Conservation (phyloP, 2,888 invertebrate species). For the Oscheius sp. region DNA sequence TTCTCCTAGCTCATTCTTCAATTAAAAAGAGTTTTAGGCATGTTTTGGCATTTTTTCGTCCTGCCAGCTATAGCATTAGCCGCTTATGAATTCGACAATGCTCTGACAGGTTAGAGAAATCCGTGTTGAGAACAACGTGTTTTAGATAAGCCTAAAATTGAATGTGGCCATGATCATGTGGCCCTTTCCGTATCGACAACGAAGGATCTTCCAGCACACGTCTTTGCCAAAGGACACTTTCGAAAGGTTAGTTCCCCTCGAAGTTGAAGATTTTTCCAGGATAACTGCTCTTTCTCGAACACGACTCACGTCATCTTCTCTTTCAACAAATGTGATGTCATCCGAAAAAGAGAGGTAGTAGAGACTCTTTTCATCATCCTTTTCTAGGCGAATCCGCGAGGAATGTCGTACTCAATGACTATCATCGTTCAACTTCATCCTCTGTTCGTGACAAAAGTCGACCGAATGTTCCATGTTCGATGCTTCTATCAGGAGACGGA, state of each 20-base stretch:
- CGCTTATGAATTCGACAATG: slow-evolving; percentile 20
- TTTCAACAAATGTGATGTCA: slow-evolving; percentile 65
- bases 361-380: background rate
- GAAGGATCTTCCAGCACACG: slow-evolving; percentile 56
- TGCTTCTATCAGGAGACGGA: slow-evolving; percentile 68
- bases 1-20: too few species aligned
- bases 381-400: slow-evolving; percentile 62
- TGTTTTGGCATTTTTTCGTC: background rate
- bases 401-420: slow-evolving; percentile 67
- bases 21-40: background rate
- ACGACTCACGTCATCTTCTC: slow-evolving; percentile 59
- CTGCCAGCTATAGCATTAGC: slow-evolving; percentile 1
- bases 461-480: slow-evolving; percentile 66
- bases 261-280: slow-evolving; percentile 37
- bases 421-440: slow-evolving; percentile 69
- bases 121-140: background rate
- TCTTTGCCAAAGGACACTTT: slow-evolving; percentile 67
- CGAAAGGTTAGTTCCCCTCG: slow-evolving; percentile 37
- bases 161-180: slow-evolving; percentile 49
- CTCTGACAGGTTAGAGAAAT: slow-evolving; percentile 4
- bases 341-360: slow-evolving; percentile 62
- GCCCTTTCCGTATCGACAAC: slow-evolving; percentile 53
- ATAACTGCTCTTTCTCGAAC: slow-evolving; percentile 58
- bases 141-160: slow-evolving; percentile 30
- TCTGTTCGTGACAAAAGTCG: slow-evolving; percentile 63